Evolutionary conservation across 2,888 invertebrate species (phyloP).

Genomic region (Aphrophora alni): DNA sequence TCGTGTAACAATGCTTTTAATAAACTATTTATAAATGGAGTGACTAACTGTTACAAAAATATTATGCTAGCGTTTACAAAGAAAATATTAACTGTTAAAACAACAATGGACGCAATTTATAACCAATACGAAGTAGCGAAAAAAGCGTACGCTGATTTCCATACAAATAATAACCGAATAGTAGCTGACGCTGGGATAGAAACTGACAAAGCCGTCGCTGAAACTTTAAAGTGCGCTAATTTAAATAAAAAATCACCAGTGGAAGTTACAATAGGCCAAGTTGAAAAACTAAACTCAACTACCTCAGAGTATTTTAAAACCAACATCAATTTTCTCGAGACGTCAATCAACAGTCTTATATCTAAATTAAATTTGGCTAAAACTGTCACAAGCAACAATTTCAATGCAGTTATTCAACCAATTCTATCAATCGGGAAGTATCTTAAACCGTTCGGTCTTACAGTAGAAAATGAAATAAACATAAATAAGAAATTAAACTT

Average conservation of each 20-base stretch:
- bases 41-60: not conserved
- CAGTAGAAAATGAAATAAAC: not conserved
- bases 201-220: not conserved
- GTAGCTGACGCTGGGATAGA: not conserved
- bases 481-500: not conserved
- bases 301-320: not conserved
- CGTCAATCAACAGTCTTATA: not conserved
- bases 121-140: not conserved
- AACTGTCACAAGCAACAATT: not conserved
- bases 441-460: not conserved
- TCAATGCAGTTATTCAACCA: not conserved
- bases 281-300: not conserved
- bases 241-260: not conserved
- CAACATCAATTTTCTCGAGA: not conserved
- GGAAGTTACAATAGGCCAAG: not conserved
- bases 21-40: not conserved
- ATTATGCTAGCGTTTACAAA: not conserved
- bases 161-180: not conserved
- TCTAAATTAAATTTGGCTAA: not conserved
- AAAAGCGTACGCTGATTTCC: not conserved
- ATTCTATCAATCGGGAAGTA: not conserved
- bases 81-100: not conserved
- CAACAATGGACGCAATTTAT: not conserved
- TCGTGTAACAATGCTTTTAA: not conserved
- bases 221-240: not conserved